A percentile compares a stretch with the other conserved stretches of the same genome.
phyloP scores from a whole-genome alignment of 2,113 vertebrate genomes.

The Ancistrus triradiatus region DNA sequence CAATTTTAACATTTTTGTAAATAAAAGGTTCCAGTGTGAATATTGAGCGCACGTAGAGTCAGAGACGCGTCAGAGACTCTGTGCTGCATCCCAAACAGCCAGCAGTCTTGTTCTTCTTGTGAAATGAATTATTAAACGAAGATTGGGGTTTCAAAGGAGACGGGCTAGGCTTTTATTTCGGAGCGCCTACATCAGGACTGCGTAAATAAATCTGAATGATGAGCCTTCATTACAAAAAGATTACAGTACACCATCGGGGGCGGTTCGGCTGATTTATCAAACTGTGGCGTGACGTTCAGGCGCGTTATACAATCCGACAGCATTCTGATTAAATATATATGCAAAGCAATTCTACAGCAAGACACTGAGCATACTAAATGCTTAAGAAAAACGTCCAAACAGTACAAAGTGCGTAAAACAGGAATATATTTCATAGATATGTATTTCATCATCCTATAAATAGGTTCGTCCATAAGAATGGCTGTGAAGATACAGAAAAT shows the following conservation, averaged over 20 bases:
- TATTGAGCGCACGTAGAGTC: no score
- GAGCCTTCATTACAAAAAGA: constrained; percentile 20
- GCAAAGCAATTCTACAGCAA: constrained; percentile 8
- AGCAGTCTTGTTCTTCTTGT: background rate
- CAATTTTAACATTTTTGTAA: no score
- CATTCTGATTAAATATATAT: constrained; percentile 1
- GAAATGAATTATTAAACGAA: constrained; percentile 37
- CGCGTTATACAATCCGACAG: background rate
- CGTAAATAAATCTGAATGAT: constrained; percentile 10
- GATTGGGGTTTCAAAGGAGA: constrained; percentile 28
- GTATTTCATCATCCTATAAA: background rate
- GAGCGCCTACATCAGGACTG: background rate
- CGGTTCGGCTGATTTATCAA: constrained; percentile 7
- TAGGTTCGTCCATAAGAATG: background rate
- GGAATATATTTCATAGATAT: no score
- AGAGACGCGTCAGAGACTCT: no score
- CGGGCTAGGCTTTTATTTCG: constrained; percentile 17
- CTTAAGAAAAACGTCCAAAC: no score
- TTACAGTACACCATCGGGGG: constrained; percentile 1
- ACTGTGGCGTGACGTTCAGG: background rate
- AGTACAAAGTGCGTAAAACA: no score
- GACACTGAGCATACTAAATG: background rate
- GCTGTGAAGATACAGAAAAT: no score
- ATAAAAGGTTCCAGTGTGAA: no score
- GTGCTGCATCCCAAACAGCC: constrained; percentile 14